These are phyloP conservation scores for Carapus acus DNA, from an alignment of 2,797 vertebrate species.

Conservation along the genomic window DNA sequence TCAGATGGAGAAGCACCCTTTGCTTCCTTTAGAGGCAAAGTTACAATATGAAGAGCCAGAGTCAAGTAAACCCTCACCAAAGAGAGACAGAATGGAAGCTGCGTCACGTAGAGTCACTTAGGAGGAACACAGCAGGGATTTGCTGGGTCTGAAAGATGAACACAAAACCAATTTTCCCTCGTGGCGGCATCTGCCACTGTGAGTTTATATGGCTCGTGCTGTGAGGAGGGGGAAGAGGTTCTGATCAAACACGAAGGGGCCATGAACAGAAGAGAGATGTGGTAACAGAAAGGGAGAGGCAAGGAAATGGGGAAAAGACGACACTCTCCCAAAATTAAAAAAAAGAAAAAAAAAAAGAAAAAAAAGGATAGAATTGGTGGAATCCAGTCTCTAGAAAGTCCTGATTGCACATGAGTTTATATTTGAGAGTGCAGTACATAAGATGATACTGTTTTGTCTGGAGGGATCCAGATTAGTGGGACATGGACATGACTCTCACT, in stretches of 20 bases:
- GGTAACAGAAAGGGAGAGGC: constrained; percentile 26
- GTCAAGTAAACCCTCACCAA: constrained; percentile 26
- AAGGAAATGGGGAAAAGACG: constrained; percentile 20
- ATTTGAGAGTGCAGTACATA: no score
- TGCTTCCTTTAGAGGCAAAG: no score
- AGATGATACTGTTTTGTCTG: no score
- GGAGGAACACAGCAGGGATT: constrained; percentile 61
- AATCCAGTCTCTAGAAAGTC: no score
- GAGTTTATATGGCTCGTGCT: constrained; percentile 55
- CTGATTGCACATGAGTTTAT: no score
- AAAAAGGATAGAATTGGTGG: constrained; percentile 13
- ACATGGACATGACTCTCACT: no score
- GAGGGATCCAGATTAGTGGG: no score
- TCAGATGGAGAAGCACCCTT: no score
- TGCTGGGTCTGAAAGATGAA: constrained; percentile 60
- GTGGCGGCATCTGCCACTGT: constrained; percentile 59
- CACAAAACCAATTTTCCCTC: constrained; percentile 63
- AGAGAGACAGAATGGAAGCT: constrained; percentile 40
- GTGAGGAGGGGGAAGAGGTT: constrained; percentile 48
- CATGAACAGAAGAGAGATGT: constrained; percentile 41
- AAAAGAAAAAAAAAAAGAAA: constrained; percentile 15
- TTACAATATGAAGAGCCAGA: constrained; percentile 26
- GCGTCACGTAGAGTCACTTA: constrained; percentile 49
- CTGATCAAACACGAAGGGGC: constrained; percentile 56
- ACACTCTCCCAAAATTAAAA: no score